These are phyloP conservation scores for Brassicogethes aeneus DNA, from an alignment of 2,888 invertebrate species.

Conservation along the genomic window DNA sequence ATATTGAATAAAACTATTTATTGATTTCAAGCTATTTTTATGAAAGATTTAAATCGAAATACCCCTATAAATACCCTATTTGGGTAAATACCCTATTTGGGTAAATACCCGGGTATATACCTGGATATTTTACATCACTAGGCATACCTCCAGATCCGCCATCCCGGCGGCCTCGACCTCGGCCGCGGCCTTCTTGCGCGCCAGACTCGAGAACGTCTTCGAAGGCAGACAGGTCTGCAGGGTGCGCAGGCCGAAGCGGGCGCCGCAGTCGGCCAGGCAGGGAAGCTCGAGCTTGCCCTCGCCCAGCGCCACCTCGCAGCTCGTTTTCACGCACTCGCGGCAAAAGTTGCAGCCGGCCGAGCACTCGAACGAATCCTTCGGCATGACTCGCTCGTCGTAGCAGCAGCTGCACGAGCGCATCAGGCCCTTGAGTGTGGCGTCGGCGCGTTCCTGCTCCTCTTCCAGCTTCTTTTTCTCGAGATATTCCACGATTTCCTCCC, in stretches of 20 bases:
- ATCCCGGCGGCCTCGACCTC: slow-evolving; percentile 45
- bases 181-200: slow-evolving; percentile 40
- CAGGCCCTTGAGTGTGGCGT: slow-evolving; percentile 31
- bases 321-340: slow-evolving; percentile 33
- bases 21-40: no score
- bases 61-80: no score
- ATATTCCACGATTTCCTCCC: slow-evolving; percentile 20
- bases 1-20: no score
- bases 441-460: slow-evolving; percentile 11
- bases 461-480: slow-evolving; percentile 16
- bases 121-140: no score
- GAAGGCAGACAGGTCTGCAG: slow-evolving; percentile 36
- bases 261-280: slow-evolving; percentile 37
- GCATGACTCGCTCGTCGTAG: slow-evolving; percentile 43
- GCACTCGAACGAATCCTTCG: slow-evolving; percentile 34
- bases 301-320: slow-evolving; percentile 33
- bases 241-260: slow-evolving; percentile 26
- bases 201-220: slow-evolving; percentile 39
- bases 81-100: no score
- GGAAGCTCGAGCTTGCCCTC: slow-evolving; percentile 35
- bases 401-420: slow-evolving; percentile 44
- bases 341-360: slow-evolving; percentile 40
- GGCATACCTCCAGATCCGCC: slow-evolving; percentile 42
- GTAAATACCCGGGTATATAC: no score
- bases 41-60: no score